phyloP scores from a whole-genome alignment of 2,113 vertebrate species.

The Myxocyprinus asiaticus region DNA sequence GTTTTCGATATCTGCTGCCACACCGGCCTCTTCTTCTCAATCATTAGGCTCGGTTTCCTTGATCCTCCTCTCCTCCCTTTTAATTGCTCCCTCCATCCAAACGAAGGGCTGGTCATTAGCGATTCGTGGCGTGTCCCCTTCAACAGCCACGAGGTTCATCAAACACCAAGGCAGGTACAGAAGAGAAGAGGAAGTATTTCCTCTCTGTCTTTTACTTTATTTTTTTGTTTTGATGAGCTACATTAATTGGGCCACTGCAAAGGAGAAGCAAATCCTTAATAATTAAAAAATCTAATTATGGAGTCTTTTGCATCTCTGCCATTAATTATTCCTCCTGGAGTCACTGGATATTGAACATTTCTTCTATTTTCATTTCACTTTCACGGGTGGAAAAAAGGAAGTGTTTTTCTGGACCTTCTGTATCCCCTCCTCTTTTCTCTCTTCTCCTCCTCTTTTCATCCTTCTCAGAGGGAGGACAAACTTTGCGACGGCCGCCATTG shows the following conservation, averaged over 20 bases:
- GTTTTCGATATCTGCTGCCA: constrained; percentile 3
- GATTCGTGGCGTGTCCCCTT: constrained; percentile 51
- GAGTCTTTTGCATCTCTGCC: constrained; percentile 76
- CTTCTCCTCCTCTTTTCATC: not conserved
- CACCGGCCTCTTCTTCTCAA: not conserved
- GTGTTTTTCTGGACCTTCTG: constrained; percentile 47
- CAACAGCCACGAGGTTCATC: constrained; percentile 64
- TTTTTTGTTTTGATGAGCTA: constrained; percentile 73
- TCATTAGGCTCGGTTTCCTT: constrained; percentile 22
- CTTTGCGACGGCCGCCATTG: not conserved
- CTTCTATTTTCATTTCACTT: constrained; percentile 70
- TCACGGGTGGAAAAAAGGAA: constrained; percentile 64
- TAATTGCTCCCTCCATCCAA: constrained; percentile 39
- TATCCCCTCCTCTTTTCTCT: constrained; percentile 7
- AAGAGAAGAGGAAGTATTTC: not conserved
- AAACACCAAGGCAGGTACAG: constrained; percentile 65
- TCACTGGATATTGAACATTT: constrained; percentile 66
- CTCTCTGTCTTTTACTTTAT: constrained; percentile 67
- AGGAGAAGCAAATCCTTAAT: constrained; percentile 78
- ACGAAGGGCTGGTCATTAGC: constrained; percentile 66
- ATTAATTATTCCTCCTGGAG: constrained; percentile 75
- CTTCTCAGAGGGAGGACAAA: constrained; percentile 5
- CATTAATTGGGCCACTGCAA: constrained; percentile 78
- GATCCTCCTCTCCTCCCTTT: not conserved
- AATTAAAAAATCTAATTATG: constrained; percentile 84